A percentile compares a stretch with the other conserved stretches of the same genome.
Conservation (phyloP, 2,797 vertebrate genomes). For the Pogoniulus pusillus region DNA sequence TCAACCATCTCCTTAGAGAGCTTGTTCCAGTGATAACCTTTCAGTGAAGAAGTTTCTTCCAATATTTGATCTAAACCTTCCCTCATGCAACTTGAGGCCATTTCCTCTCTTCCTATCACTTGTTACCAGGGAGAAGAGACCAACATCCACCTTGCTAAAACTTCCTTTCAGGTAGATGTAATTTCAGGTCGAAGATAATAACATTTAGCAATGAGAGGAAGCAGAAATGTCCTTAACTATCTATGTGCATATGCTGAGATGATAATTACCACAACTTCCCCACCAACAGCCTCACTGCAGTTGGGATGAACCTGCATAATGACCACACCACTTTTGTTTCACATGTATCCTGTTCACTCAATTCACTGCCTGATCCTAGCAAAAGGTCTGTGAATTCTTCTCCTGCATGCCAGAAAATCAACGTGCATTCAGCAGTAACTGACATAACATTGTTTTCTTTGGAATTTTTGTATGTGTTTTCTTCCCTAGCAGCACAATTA, state of each 20-base stretch:
- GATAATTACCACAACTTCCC: neutral
- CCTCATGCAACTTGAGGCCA: no score
- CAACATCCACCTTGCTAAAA: no score
- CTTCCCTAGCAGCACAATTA: neutral
- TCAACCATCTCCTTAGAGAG: no score
- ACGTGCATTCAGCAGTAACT: neutral
- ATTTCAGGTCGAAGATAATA: neutral
- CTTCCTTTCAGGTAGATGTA: no score
- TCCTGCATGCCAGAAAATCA: neutral
- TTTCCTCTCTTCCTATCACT: no score
- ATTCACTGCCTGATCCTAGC: neutral
- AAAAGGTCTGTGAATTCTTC: neutral
- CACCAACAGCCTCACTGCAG: neutral
- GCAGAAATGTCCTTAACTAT: accelerated
- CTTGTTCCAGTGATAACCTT: no score
- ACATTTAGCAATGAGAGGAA: neutral
- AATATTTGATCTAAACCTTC: no score
- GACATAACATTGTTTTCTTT: neutral
- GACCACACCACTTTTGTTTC: neutral
- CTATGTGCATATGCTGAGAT: accelerated
- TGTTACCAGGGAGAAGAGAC: no score
- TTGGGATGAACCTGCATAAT: neutral
- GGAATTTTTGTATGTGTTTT: neutral
- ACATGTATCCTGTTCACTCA: neutral
- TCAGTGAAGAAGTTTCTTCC: no score